Evolutionary conservation across 2,113 vertebrate genomes (phyloP).

Genomic region (Podilymbus podiceps): DNA sequence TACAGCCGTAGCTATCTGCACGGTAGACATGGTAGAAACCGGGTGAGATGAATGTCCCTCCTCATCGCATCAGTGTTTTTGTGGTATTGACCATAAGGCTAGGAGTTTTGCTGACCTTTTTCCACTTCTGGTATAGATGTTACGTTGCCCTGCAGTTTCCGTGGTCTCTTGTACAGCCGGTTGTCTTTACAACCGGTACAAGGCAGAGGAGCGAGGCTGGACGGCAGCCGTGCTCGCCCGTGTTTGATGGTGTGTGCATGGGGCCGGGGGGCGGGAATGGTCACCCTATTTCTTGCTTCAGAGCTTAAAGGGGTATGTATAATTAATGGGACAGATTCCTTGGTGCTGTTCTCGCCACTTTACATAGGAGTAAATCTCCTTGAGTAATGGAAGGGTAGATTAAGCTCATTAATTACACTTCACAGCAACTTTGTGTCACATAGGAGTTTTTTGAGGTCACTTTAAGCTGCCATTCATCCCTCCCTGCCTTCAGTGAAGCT

Average conservation of each 20-base stretch:
- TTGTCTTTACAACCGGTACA: not conserved
- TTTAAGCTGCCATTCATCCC: not conserved
- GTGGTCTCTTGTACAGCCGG: not conserved
- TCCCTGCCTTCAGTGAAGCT: not conserved
- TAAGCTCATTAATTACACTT: not conserved
- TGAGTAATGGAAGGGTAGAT: not conserved
- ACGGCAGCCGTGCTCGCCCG: not conserved
- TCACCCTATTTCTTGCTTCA: not conserved
- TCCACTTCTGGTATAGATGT: not conserved
- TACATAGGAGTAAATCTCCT: not conserved
- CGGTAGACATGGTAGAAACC: fast-evolving
- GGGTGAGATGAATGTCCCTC: not conserved
- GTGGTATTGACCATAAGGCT: not conserved
- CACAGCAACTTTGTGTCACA: not conserved
- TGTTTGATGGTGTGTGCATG: not conserved
- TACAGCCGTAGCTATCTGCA: not conserved
- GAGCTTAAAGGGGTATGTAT: not conserved
- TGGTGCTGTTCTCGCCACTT: not conserved
- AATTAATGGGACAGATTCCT: not conserved
- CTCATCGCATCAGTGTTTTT: not conserved
- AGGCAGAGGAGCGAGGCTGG: not conserved
- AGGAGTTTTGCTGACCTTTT: not conserved
- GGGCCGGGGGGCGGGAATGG: not conserved
- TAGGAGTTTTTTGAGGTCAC: not conserved
- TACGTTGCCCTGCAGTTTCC: not conserved